Base-by-base conservation (phyloP, 2,797 vertebrate genomes). In the Buceros bicornis region DNA sequence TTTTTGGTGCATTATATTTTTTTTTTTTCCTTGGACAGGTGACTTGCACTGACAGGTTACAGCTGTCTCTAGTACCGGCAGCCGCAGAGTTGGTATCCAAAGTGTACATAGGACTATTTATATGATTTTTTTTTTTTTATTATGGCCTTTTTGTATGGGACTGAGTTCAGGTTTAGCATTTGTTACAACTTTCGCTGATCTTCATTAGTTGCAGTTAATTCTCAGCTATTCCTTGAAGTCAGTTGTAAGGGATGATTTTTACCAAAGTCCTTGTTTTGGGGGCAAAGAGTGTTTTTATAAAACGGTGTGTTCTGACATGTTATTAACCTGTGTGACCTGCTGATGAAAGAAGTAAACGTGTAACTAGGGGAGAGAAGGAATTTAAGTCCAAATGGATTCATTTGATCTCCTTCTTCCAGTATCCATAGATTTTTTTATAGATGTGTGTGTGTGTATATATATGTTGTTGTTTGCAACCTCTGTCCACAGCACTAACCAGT, bases 51-150 rank as follows among this genome's bases (percentile, higher is more conserved):
- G 72, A 47, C 73, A 77, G 54, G 96, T 96, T 95, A 95, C 79
- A 88, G 77, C 92, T 96, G 20, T 65, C 74, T 73, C 57, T 29
- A 82, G 88, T 85, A 96, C 84, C 74, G 31, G 82, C 90, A 87
- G 17, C 87, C 51, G 1, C 73, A 56, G 66, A 79, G 89, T 62
- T 94, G 69, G 50, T 93, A 95, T 93, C 76, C 73, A 90, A 95
- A 88, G 76, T 95, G 87, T 97, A 92, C 82, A 91, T 69, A 80
- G 26, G 45, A 96, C 60, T 97, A 97, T 97, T 97, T 98, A 97
- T 98, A 97, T 96, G 50, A 83, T 18, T 87, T 88, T 74, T 84
- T 51, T 87, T 90, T 93, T 88, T 67, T 93, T 33, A 91, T 95
- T 96, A 67, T 94, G 69, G 70, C 79, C 80, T 69, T 97, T 97